These are phyloP conservation scores for Meiosimyza decipiens DNA, from an alignment of 2,888 invertebrate genomes.

Conservation along the genomic window DNA sequence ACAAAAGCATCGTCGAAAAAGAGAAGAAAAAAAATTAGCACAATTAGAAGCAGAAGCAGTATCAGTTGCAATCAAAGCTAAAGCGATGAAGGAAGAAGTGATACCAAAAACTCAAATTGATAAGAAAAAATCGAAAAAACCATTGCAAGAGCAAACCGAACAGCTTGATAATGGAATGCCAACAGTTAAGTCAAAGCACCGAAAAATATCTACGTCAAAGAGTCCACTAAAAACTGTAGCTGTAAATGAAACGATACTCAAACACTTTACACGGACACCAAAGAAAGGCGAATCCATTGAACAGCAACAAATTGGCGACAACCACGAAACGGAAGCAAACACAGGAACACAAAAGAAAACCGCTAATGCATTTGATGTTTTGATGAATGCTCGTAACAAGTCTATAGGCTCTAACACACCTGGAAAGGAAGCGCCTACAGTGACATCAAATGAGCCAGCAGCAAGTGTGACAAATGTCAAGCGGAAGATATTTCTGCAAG, in stretches of 20 bases:
- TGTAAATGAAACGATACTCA: slow-evolving; percentile 45
- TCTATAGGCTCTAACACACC: slow-evolving; percentile 74
- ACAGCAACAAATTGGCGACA: not conserved
- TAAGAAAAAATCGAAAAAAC: slow-evolving; percentile 44
- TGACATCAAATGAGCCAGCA: slow-evolving; percentile 34
- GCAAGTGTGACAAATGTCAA: slow-evolving; percentile 63
- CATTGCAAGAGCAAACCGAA: slow-evolving; percentile 52
- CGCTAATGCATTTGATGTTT: slow-evolving; percentile 72
- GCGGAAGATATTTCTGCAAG: slow-evolving; percentile 70
- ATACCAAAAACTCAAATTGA: slow-evolving; percentile 37
- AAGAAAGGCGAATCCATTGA: slow-evolving; percentile 41
- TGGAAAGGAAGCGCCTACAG: slow-evolving; percentile 66
- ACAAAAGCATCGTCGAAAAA: slow-evolving; percentile 62
- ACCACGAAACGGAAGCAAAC: not conserved
- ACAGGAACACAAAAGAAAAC: not conserved
- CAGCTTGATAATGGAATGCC: slow-evolving; percentile 49
- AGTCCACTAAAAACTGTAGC: slow-evolving; percentile 50
- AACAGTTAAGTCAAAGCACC: not conserved
- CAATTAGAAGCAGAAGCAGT: slow-evolving; percentile 51
- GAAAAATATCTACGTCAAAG: slow-evolving; percentile 36
- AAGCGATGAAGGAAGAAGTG: slow-evolving; percentile 29
- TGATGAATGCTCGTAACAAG: slow-evolving; percentile 77
- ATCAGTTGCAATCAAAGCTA: slow-evolving; percentile 37
- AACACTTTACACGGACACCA: slow-evolving; percentile 52
- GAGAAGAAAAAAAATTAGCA: slow-evolving; percentile 60